Evolutionary conservation across 37 sponge, comb jelly and placozoan species (phyloP).

Genomic region (Corticium candelabrum): DNA sequence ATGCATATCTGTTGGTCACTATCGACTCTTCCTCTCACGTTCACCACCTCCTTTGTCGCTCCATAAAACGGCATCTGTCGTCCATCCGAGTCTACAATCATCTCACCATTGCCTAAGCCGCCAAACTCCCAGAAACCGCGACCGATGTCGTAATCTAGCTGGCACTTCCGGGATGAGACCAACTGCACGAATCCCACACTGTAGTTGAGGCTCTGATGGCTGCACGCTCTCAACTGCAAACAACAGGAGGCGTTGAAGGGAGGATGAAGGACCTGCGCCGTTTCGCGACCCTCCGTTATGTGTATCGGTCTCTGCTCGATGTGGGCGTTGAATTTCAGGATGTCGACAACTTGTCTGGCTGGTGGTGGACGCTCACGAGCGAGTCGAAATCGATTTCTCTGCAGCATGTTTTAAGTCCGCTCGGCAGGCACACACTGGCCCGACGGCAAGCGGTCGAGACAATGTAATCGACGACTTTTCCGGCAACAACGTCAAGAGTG

Average conservation of each 20-base stretch:
- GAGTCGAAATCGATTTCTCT: no score
- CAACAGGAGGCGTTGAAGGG: not conserved
- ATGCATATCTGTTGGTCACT: no score
- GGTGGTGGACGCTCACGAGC: no score
- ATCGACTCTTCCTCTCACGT: not conserved
- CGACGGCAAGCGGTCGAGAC: no score
- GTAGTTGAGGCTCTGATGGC: not conserved
- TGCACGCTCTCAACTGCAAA: not conserved
- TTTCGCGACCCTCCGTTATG: not conserved
- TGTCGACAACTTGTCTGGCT: no score
- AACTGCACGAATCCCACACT: not conserved
- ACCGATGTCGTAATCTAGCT: not conserved
- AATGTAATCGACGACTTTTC: no score
- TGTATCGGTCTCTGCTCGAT: not conserved
- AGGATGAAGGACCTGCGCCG: not conserved
- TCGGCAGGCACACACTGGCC: no score
- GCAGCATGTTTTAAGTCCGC: no score
- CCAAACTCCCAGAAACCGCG: not conserved
- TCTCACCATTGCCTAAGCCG: not conserved
- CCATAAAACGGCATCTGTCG: not conserved
- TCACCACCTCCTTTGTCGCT: not conserved
- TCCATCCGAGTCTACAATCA: not conserved
- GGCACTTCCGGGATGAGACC: not conserved
- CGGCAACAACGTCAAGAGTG: no score
- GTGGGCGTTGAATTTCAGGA: no score